Base-by-base conservation (phyloP, 1,140 invertebrate genomes). In the Polypedilum vanderplanki region DNA sequence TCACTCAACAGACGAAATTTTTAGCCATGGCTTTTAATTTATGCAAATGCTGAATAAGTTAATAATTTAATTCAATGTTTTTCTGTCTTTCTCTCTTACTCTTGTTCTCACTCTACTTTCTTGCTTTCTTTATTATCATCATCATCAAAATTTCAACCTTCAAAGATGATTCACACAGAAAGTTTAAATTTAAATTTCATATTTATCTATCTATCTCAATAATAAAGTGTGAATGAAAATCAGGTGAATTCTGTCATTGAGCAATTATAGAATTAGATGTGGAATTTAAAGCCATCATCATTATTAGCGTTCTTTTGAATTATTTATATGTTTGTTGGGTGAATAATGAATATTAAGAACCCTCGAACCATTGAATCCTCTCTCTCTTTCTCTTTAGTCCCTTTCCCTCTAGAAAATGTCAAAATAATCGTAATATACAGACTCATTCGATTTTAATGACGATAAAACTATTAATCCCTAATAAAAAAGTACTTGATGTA, bases 401-500 rank as follows among this genome's bases (percentile, higher is more conserved):
- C 46, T n/a, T 12, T 57, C 8, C 46, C 12, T n/a, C n/a, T 46
- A n/a, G 46, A 57, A n/a, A 57, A 57, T 57, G 46, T 57, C 46
- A 57, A 57, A 57, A 57, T 57, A 57, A 57, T 57, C 12, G 46
- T 15, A 4, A 15, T 57, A 57, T 12, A 57, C 12, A 57, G 65
- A 20, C 17, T 70, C 20, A 70, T 70, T 20, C 20, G 65, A 70
- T 70, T 70, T 70, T 70, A 70, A 70, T 70, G 65, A 22, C 65
- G 65, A 70, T 70, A 70, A 70, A 70, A 70, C 65, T 70, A 70
- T 70, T 70, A 70, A 22, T 20, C 17, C 65, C 8, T 70, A 70
- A 70, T 70, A 70, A 70, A 70, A 70, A 70, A 20, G 65, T 70
- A 70, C 65, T 70, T 70, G 65, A 70, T 70, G 65, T 70, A 70